A percentile compares a stretch with the other conserved stretches of the same genome.
These are phyloP conservation scores for Sceliomorpha sp. DNA, from an alignment of 2,888 invertebrate genomes.

Conservation along the genomic window DNA sequence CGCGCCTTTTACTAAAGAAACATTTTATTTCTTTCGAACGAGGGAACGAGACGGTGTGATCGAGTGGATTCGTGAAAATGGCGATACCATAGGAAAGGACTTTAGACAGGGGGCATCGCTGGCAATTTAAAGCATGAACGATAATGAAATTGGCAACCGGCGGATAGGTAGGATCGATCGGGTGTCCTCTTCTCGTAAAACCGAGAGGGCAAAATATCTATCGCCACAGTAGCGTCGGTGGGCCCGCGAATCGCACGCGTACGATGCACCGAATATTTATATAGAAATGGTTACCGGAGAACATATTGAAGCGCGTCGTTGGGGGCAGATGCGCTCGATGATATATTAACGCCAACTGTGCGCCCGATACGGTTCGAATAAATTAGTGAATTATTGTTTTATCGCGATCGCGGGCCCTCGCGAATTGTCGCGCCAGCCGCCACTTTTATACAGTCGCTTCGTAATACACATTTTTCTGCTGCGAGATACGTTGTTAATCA, in stretches of 20 bases:
- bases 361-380: slow-evolving; percentile 76
- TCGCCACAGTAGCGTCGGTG: slow-evolving; percentile 8
- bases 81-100: slow-evolving; percentile 8
- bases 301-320: slow-evolving; percentile 79
- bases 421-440: slow-evolving; percentile 63
- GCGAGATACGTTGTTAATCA: slow-evolving; percentile 3
- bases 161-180: slow-evolving; percentile 28
- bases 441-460: slow-evolving; percentile 32
- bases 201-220: slow-evolving; percentile 23
- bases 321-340: slow-evolving; percentile 80
- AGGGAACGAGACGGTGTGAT: background rate
- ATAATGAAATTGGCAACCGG: slow-evolving; percentile 51
- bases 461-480: slow-evolving; percentile 17
- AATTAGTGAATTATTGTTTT: slow-evolving; percentile 80
- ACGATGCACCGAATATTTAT: slow-evolving; percentile 65
- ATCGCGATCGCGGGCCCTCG: slow-evolving; percentile 67
- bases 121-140: slow-evolving; percentile 40
- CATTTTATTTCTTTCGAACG: background rate
- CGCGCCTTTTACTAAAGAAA: too few species aligned
- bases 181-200: slow-evolving; percentile 27
- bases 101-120: slow-evolving; percentile 26
- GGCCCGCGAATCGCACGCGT: slow-evolving; percentile 22
- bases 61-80: background rate
- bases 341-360: slow-evolving; percentile 80
- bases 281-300: slow-evolving; percentile 71